Evolutionary conservation across 2,888 invertebrate species (phyloP).

Genomic region (Apoderus coryli): DNA sequence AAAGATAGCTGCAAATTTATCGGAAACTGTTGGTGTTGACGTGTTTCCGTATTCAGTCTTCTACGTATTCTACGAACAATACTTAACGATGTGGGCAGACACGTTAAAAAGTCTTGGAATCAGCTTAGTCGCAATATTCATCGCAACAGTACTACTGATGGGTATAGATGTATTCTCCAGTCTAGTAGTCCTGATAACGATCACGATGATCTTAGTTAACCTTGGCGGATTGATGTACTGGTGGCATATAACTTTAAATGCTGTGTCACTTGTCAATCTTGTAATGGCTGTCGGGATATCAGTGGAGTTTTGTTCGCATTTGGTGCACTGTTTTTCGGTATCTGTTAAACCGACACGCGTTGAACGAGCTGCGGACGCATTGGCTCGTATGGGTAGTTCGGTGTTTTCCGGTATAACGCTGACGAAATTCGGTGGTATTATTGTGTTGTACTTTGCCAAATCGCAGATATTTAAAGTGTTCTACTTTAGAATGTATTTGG

Average conservation of each 20-base stretch:
- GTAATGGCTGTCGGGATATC: slow-evolving; percentile 97
- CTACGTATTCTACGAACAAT: slow-evolving; percentile 99
- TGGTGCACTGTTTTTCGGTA: slow-evolving; percentile 82
- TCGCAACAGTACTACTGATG: slow-evolving; percentile 83
- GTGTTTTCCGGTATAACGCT: slow-evolving; percentile 95
- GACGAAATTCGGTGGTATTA: slow-evolving; percentile 94
- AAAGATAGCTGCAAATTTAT: slow-evolving; percentile 46
- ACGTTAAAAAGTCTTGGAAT: slow-evolving; percentile 76
- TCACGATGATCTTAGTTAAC: slow-evolving; percentile 85
- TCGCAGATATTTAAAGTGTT: slow-evolving; percentile 76
- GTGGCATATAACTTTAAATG: slow-evolving; percentile 92
- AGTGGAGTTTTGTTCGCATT: slow-evolving; percentile 96
- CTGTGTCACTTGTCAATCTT: slow-evolving; percentile 92
- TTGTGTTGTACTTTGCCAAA: slow-evolving; percentile 92
- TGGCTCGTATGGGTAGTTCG: slow-evolving; percentile 86
- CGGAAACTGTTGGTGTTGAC: slow-evolving; percentile 52
- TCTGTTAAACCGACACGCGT: slow-evolving; percentile 59
- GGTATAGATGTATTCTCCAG: slow-evolving; percentile 90
- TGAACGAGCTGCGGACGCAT: slow-evolving; percentile 65
- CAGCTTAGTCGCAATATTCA: slow-evolving; percentile 83
- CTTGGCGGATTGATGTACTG: slow-evolving; percentile 93
- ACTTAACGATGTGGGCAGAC: slow-evolving; percentile 89
- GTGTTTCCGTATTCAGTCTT: slow-evolving; percentile 88
- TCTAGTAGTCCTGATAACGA: slow-evolving; percentile 75
- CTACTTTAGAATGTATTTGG: slow-evolving; percentile 55